Percentiles rank a stretch among this genome's conserved stretches.
Conservation (phyloP, 2,888 invertebrate genomes). For the Anthophora plumipes region DNA sequence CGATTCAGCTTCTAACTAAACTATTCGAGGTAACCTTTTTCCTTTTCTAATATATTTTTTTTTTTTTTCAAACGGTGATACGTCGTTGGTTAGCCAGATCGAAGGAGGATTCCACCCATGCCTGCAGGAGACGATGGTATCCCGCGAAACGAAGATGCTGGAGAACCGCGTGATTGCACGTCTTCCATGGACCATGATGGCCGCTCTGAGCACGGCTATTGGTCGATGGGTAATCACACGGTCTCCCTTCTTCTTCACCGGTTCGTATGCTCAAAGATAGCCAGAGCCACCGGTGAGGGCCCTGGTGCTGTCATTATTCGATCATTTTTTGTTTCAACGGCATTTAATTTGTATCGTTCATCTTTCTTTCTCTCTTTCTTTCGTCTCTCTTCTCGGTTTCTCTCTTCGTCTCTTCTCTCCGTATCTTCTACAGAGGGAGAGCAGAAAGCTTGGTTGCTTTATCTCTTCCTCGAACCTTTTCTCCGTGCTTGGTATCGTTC, state of each 20-base stretch:
- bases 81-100: conserved; percentile 22
- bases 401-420: conserved; percentile 23
- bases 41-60: too few species aligned
- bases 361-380: conserved; percentile 43
- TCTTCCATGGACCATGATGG: conserved; percentile 84
- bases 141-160: conserved; percentile 58
- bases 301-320: conserved; percentile 81
- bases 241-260: conserved; percentile 72
- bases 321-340: conserved; percentile 80
- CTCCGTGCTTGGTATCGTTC: conserved; percentile 20
- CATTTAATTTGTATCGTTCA: conserved; percentile 82
- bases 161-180: conserved; percentile 83
- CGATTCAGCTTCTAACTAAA: too few species aligned
- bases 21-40: background rate
- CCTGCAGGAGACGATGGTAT: conserved; percentile 56
- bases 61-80: background rate
- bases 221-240: conserved; percentile 83
- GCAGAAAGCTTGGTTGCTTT: conserved; percentile 53
- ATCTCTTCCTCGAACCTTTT: conserved; percentile 44
- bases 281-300: conserved; percentile 66
- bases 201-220: conserved; percentile 83
- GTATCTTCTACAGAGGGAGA: conserved; percentile 12
- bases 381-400: background rate
- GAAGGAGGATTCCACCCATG: conserved; percentile 56
- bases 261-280: conserved; percentile 69